Evolutionary conservation across 2,888 invertebrate species (phyloP).

Genomic region (Norana najaformis): DNA sequence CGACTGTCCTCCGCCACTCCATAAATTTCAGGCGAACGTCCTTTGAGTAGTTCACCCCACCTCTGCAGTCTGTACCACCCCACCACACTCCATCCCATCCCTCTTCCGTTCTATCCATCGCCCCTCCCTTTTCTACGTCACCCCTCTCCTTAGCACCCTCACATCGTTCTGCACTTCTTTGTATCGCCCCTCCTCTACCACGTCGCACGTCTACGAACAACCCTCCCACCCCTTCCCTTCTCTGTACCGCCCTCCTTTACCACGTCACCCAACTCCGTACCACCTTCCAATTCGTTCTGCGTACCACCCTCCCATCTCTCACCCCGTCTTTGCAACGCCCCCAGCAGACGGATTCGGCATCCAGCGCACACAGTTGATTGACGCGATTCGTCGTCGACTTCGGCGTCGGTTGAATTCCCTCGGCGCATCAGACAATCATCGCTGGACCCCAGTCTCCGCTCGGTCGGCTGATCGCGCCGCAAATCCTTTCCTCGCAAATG

Average conservation of each 20-base stretch:
- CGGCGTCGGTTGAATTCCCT: background rate
- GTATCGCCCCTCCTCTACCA: too few relatives aligned
- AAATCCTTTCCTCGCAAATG: background rate
- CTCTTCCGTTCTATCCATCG: background rate
- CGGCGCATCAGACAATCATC: background rate
- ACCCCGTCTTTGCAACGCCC: background rate
- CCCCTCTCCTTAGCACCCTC: too few relatives aligned
- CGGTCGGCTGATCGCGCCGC: background rate
- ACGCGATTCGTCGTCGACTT: background rate
- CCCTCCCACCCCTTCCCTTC: background rate
- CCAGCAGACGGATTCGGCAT: background rate
- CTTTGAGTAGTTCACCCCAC: background rate
- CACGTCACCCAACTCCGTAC: background rate
- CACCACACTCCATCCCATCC: background rate
- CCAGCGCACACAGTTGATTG: background rate
- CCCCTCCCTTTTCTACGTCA: background rate
- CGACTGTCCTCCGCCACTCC: background rate
- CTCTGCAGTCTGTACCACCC: background rate
- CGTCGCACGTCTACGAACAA: background rate
- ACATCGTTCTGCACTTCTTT: too few relatives aligned
- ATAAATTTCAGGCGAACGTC: background rate
- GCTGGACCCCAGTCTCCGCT: background rate
- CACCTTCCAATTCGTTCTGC: background rate
- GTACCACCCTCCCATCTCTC: background rate
- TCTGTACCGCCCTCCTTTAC: background rate